Base-by-base conservation (phyloP, 1,140 invertebrate genomes). In the Myzus persicae region DNA sequence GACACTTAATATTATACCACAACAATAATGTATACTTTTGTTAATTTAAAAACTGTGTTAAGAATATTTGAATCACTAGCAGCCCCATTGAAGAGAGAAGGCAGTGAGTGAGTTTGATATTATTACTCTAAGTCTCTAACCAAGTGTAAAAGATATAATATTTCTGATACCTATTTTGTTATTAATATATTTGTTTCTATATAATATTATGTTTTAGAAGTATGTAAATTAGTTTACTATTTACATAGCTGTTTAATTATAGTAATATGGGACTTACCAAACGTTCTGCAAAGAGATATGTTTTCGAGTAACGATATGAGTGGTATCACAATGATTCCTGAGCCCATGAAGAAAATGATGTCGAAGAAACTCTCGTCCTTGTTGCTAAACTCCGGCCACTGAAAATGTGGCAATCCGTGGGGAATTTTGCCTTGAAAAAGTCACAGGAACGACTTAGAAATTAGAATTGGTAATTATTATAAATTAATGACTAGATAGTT, bases 251-350 rank as follows among this genome's bases (percentile, higher is more conserved):
- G 31, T 14, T n/a, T 67, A 67, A 67, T 24, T 4, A 4, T n/a
- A n/a, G 11, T n/a, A n/a, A n/a, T 67, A 8, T 31, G 26, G 2
- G 20, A 84, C 76, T 48, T 93, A 93, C 91, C 96, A 94, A 98
- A 97, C 22, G 97, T 97, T 95, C 98, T 98, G 94, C 97, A 98
- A 93, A 98, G 97, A 22, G 97, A 97, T 90, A 98, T 97, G 94
- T 97, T 97, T 95, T 98, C 98, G 94, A 98, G 96, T 38, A 98
- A 95, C 42, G 97, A 97, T 94, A 98, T 96, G 26, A 98, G 95
- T 2, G 98, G 97, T 76, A 98, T 95, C n/a, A 98, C 97, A 84
- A 98, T 95, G 81, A 98, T 95, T 8, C 97, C 97, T 26, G 97
- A 97, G 46, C 97, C 97, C 94, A 98, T 95, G 94, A 97, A 96